Base-by-base conservation (phyloP, 2,797 vertebrate genomes). In the Selene dorsalis region DNA sequence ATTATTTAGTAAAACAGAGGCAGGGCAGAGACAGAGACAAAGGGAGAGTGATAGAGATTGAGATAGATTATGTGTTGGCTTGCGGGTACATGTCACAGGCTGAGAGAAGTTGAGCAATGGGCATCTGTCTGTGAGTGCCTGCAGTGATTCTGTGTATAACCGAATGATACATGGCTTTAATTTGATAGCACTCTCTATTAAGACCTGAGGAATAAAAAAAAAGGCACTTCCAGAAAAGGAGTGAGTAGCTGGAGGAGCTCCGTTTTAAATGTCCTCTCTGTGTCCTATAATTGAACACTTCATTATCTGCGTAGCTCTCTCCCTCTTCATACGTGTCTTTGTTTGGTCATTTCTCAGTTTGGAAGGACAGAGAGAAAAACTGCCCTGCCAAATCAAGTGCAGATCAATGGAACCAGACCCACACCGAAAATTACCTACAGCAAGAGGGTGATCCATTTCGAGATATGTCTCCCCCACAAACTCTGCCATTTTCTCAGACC, bases 251-350 rank as follows among this genome's bases (percentile, higher is more conserved):
- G 79, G 74, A 88, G 80, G 83, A 76, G 73, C 83, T 88, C 70
- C 4, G 57, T 79, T 86, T 87, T 82, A 85, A 90, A 92, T 66
- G 72, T 80, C 82, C 75, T 88, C 76, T 69, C 84, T 75, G 84
- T 89, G 85, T 91, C 84, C 75, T 79, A 84, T 93, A 94, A 94
- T 93, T 92, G 90, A 93, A 92, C 92, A 93, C 91, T 94, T 94
- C 88, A 94, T 95, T 93, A 93, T 89, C 71, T 80, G 39, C 79
- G 81, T 74, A 73, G 69, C 77, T 85, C 72, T 70, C 71, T 83
- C 47, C 53, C 77, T 72, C 83, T 76, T 14, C 55, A 11, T 70
- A 48, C 69, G 82, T 69, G 71, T 84, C 82, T 87, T 86, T 90
- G 79, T 87, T 89, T 84, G 84, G 79, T 80, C 85, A 89, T 91